Evolutionary conservation across 2,113 vertebrate genomes (phyloP).

Genomic region (Telmatochromis bifrenatus): DNA sequence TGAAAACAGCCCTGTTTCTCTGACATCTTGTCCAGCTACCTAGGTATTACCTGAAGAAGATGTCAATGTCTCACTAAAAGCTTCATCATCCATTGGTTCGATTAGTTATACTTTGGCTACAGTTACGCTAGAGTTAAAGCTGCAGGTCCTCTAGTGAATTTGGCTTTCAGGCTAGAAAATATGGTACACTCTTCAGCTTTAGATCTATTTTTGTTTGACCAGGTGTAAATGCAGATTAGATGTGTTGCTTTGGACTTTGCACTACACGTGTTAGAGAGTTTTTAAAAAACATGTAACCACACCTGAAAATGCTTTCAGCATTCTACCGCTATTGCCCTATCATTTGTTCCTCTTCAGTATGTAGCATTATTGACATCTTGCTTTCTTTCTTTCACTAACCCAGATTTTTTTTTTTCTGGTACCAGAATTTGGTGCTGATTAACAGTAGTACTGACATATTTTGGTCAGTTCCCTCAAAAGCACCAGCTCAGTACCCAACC

Average conservation of each 20-base stretch:
- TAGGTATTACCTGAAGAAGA: neutral
- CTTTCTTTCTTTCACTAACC: neutral
- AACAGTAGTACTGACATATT: neutral
- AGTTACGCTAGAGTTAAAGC: neutral
- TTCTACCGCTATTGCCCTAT: neutral
- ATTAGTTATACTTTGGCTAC: neutral
- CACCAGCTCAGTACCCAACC: neutral
- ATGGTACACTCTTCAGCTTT: neutral
- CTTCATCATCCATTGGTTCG: neutral
- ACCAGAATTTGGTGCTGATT: neutral
- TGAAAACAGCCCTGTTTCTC: neutral
- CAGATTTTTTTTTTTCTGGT: neutral
- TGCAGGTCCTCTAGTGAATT: neutral
- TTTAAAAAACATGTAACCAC: neutral
- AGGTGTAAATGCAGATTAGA: neutral
- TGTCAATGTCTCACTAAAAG: neutral
- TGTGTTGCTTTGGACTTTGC: neutral
- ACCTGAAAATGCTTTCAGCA: neutral
- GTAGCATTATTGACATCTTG: neutral
- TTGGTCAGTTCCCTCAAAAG: neutral
- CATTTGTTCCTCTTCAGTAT: neutral
- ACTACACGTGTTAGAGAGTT: neutral
- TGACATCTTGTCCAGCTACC: neutral
- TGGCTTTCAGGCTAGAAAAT: neutral
- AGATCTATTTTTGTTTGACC: neutral